phyloP scores from a whole-genome alignment of 2,113 vertebrate genomes.

The Silurus asotus region DNA sequence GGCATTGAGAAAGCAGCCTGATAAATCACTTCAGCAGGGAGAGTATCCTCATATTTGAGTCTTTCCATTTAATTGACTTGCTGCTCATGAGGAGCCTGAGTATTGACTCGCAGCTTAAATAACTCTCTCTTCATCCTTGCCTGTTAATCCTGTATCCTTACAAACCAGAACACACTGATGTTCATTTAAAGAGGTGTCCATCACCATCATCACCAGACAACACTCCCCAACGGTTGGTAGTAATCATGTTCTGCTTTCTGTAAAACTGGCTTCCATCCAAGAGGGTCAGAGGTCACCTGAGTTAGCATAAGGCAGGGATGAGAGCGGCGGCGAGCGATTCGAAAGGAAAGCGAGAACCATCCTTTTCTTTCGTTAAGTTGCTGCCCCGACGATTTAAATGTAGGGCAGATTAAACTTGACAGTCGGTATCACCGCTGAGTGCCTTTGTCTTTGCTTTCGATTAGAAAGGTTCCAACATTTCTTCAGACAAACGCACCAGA shows the following conservation, averaged over 20 bases:
- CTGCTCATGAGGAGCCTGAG: conserved; percentile 15
- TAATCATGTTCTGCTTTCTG: background rate
- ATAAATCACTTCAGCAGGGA: conserved; percentile 13
- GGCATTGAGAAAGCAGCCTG: background rate
- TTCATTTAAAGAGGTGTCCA: conserved; percentile 49
- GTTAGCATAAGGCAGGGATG: background rate
- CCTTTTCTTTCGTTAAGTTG: conserved; percentile 9
- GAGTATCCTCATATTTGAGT: conserved; percentile 32
- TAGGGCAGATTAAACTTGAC: conserved; percentile 41
- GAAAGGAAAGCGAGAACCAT: conserved; percentile 36
- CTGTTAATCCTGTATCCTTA: conserved; percentile 43
- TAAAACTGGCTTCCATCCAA: conserved; percentile 46
- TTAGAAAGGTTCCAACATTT: conserved; percentile 48
- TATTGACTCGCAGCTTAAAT: conserved; percentile 37
- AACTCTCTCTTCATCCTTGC: conserved; percentile 31
- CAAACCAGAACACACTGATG: conserved; percentile 23
- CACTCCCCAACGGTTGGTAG: background rate
- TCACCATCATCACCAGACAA: conserved; percentile 23
- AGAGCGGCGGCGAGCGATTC: background rate
- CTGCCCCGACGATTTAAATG: conserved; percentile 27
- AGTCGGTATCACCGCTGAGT: conserved; percentile 12
- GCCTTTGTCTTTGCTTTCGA: conserved; percentile 41
- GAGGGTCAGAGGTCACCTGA: conserved; percentile 39
- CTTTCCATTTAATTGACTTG: conserved; percentile 6
- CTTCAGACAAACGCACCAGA: conserved; percentile 50